Conservation (phyloP, 2,113 vertebrate genomes). For the Perccottus glenii region DNA sequence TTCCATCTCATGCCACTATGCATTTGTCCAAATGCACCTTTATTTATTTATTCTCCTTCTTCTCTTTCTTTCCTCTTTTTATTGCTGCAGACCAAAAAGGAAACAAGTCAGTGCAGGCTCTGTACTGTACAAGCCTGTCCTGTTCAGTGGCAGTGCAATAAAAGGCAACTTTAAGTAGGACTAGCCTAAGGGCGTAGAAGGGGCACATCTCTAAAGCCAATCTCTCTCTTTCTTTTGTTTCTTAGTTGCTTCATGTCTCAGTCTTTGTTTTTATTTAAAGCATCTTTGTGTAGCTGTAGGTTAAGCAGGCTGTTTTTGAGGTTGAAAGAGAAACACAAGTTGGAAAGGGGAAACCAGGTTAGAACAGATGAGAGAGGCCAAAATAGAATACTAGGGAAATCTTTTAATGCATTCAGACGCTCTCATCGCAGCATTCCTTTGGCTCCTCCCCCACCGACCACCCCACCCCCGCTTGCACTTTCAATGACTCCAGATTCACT, state of each 20-base stretch:
- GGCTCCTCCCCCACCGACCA: constrained; percentile 22
- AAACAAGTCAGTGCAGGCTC: constrained; percentile 60
- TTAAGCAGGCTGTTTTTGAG: constrained; percentile 3
- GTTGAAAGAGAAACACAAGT: constrained; percentile 8
- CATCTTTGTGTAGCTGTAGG: constrained; percentile 1
- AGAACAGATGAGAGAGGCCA: constrained; percentile 8
- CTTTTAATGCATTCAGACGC: constrained; percentile 28
- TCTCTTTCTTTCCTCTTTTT: constrained; percentile 43
- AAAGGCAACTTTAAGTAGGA: constrained; percentile 60
- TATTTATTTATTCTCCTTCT: constrained; percentile 53
- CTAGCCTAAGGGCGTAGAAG: constrained; percentile 35
- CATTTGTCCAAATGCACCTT: constrained; percentile 66
- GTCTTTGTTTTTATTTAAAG: constrained; percentile 25
- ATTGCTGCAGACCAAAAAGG: constrained; percentile 42
- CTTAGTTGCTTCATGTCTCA: constrained; percentile 11
- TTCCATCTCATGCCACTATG: constrained; percentile 63
- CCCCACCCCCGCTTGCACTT: constrained; percentile 40
- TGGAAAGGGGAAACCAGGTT: constrained; percentile 8
- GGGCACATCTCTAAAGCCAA: constrained; percentile 21
- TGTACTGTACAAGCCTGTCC: constrained; percentile 52
- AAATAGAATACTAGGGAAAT: constrained; percentile 30
- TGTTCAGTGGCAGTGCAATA: constrained; percentile 45
- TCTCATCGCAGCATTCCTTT: constrained; percentile 46
- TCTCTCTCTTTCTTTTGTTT: constrained; percentile 21
- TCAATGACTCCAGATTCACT: constrained; percentile 43